phyloP scores from a whole-genome alignment of 2,113 vertebrate species.

The Chionis minor region DNA sequence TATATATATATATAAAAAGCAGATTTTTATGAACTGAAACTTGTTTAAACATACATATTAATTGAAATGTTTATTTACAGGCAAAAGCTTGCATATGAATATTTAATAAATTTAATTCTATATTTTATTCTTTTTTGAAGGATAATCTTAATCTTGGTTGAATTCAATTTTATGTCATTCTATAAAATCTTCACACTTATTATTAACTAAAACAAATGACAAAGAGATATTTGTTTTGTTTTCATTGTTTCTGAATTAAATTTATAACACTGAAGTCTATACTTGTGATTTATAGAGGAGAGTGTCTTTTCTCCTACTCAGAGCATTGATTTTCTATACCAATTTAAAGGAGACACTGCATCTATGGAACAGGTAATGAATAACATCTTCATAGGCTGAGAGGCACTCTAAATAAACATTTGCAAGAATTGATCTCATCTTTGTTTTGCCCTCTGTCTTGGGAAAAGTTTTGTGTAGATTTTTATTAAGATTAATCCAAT shows the following conservation, averaged over 20 bases:
- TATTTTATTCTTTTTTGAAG: not conserved
- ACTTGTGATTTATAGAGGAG: slow-evolving; percentile 47
- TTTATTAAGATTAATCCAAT: slow-evolving; percentile 9
- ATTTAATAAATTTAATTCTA: not conserved
- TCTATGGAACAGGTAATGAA: slow-evolving; percentile 28
- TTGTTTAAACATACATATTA: not conserved
- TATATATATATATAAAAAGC: not conserved
- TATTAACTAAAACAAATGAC: not conserved
- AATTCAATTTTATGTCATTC: not conserved
- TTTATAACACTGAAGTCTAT: slow-evolving; percentile 30
- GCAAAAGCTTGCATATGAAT: not conserved
- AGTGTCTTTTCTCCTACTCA: slow-evolving; percentile 18
- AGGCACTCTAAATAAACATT: slow-evolving; percentile 33
- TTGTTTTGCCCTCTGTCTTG: not conserved
- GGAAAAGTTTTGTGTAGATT: not conserved
- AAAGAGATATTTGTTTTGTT: slow-evolving; percentile 19
- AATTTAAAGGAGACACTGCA: slow-evolving; percentile 39
- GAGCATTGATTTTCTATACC: slow-evolving; percentile 62
- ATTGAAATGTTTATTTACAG: not conserved
- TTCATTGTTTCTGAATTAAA: slow-evolving; percentile 49
- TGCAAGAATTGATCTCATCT: not conserved
- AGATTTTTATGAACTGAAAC: not conserved
- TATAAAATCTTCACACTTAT: not conserved
- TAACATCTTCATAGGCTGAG: slow-evolving; percentile 53
- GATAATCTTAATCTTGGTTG: not conserved